These are phyloP conservation scores for Podotricha telesiphe DNA, from an alignment of 2,888 invertebrate species.

Conservation along the genomic window DNA sequence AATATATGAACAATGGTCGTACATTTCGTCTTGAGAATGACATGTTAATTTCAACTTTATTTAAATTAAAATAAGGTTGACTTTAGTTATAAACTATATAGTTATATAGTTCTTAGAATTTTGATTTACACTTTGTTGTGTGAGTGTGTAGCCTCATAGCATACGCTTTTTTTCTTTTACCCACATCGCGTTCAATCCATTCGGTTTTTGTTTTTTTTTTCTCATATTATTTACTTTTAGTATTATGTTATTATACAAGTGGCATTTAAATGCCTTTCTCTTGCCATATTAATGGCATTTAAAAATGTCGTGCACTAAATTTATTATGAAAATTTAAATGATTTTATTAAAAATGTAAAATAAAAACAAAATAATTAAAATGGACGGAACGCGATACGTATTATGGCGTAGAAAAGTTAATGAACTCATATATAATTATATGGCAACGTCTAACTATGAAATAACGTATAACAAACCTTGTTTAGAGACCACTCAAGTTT, in stretches of 20 bases:
- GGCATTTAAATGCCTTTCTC: slow-evolving; percentile 14
- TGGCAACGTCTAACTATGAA: background rate
- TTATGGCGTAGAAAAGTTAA: slow-evolving; percentile 33
- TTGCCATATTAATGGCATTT: background rate
- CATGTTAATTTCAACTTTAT: slow-evolving; percentile 27
- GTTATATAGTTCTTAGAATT: slow-evolving; percentile 12
- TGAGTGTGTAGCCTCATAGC: slow-evolving; percentile 46
- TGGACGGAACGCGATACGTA: slow-evolving; percentile 28
- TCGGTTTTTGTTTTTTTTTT: slow-evolving; percentile 38
- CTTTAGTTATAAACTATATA: slow-evolving; percentile 21
- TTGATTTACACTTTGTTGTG: slow-evolving; percentile 30
- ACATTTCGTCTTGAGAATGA: slow-evolving; percentile 2
- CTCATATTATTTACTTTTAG: slow-evolving; percentile 7
- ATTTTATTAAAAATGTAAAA: background rate
- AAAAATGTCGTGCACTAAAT: background rate
- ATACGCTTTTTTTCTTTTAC: slow-evolving; percentile 47
- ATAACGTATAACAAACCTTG: background rate
- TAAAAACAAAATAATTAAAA: slow-evolving; percentile 27
- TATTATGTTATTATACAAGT: background rate
- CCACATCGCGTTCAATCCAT: slow-evolving; percentile 45
- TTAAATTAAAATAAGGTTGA: background rate
- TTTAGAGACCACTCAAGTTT: background rate
- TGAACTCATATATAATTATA: slow-evolving; percentile 20
- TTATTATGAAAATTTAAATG: background rate
- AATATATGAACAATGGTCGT: slow-evolving; percentile 34